phyloP scores from a whole-genome alignment of 2,888 invertebrate genomes.

The Caenorhabditis wallacei region DNA sequence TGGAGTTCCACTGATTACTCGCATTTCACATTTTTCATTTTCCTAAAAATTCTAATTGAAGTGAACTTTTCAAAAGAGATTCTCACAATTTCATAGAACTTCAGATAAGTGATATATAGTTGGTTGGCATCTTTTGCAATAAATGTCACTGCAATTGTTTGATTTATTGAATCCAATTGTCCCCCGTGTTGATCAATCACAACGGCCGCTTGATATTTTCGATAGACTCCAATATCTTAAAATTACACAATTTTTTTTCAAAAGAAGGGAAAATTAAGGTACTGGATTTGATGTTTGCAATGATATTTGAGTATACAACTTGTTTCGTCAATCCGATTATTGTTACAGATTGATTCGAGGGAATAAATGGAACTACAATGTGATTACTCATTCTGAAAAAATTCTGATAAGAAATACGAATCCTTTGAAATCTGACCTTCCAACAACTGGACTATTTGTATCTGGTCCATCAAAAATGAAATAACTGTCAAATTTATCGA shows the following conservation, averaged over 20 bases:
- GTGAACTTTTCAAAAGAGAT: neutral
- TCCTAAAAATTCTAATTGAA: slow-evolving; percentile 19
- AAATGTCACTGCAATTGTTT: slow-evolving; percentile 55
- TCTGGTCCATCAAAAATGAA: slow-evolving; percentile 57
- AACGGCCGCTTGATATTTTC: slow-evolving; percentile 51
- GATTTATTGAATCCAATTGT: slow-evolving; percentile 50
- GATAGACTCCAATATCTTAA: slow-evolving; percentile 46
- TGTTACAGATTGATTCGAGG: slow-evolving; percentile 44
- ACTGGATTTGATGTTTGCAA: slow-evolving; percentile 55
- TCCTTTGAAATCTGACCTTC: too few relatives aligned
- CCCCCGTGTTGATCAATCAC: slow-evolving; percentile 50
- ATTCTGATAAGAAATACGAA: neutral
- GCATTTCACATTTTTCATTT: slow-evolving; percentile 43
- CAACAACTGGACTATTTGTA: slow-evolving; percentile 39
- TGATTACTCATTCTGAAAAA: slow-evolving; percentile 46
- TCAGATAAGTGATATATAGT: slow-evolving; percentile 43
- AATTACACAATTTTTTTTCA: neutral
- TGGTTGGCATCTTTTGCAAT: slow-evolving; percentile 51
- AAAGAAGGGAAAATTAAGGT: too few relatives aligned
- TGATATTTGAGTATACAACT: slow-evolving; percentile 47
- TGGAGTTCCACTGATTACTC: slow-evolving; percentile 60
- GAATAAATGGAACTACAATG: slow-evolving; percentile 34
- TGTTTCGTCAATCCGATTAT: slow-evolving; percentile 46
- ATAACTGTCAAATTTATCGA: slow-evolving; percentile 59
- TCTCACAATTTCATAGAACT: slow-evolving; percentile 55